phyloP scores from a whole-genome alignment of 2,113 vertebrate species.

The Vidua chalybeata region DNA sequence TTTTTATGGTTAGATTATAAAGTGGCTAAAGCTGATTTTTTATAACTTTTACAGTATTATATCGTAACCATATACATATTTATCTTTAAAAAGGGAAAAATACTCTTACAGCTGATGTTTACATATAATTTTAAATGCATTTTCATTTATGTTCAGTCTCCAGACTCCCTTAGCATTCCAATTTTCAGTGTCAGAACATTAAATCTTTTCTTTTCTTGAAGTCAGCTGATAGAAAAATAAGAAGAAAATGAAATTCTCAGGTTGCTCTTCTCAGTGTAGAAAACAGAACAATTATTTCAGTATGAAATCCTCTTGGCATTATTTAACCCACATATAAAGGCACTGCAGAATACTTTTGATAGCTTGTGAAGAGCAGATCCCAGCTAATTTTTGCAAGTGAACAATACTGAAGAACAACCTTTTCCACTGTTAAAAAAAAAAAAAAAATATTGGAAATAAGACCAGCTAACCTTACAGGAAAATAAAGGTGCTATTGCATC shows the following conservation, averaged over 20 bases:
- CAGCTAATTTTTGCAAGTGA: neutral
- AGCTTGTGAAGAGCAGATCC: neutral
- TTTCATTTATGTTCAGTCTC: neutral
- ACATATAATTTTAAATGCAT: neutral
- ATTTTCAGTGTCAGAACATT: neutral
- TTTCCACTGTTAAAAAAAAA: neutral
- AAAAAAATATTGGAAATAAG: neutral
- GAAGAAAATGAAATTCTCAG: fast-evolving
- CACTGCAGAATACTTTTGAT: neutral
- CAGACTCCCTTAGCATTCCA: neutral
- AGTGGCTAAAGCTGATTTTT: neutral
- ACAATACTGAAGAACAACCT: neutral
- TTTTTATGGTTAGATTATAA: neutral
- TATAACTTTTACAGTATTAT: neutral
- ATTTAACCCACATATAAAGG: neutral
- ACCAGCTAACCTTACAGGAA: neutral
- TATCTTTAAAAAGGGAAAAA: neutral
- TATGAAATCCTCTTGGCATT: neutral
- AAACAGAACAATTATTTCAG: neutral
- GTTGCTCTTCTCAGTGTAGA: neutral
- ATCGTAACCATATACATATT: neutral
- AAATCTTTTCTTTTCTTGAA: neutral
- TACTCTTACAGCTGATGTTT: neutral
- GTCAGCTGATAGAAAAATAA: neutral
- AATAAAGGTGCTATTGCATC: neutral